phyloP scores from a whole-genome alignment of 1,140 invertebrate genomes.

The Popillia japonica region DNA sequence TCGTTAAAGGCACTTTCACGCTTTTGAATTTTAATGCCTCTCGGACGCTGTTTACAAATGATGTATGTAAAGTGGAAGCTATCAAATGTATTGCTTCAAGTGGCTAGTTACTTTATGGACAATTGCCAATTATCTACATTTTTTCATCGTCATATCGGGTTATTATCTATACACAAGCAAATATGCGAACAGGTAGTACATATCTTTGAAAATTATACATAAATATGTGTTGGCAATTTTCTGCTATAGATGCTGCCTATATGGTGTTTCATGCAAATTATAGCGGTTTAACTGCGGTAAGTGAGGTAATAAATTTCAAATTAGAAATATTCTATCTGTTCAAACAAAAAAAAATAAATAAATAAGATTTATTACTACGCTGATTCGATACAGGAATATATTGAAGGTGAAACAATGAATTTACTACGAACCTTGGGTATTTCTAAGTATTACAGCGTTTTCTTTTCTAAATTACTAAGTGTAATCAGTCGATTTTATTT shows the following conservation, averaged over 20 bases:
- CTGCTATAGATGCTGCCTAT: neutral
- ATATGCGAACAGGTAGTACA: neutral
- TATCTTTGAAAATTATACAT: neutral
- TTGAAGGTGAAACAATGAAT: neutral
- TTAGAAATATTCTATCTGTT: neutral
- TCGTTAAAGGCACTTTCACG: slow-evolving; percentile 4
- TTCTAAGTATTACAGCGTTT: no score
- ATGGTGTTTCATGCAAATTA: slow-evolving; percentile 3
- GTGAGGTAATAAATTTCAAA: neutral
- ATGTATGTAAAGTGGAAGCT: slow-evolving; percentile 15
- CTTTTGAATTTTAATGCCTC: slow-evolving; percentile 18
- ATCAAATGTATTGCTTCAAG: neutral
- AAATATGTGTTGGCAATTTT: neutral
- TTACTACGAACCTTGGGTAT: neutral
- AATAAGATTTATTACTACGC: neutral
- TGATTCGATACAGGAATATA: neutral
- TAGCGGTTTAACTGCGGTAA: neutral
- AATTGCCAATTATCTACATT: neutral
- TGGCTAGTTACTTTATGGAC: slow-evolving; percentile 7
- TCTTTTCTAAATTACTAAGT: no score
- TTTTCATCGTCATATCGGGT: neutral
- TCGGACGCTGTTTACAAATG: slow-evolving; percentile 9
- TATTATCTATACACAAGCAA: slow-evolving; percentile 1
- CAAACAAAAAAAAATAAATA: neutral
- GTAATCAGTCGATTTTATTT: no score